Evolutionary conservation across 2,797 vertebrate genomes (phyloP).

Genomic region (Hylomyscus alleni): DNA sequence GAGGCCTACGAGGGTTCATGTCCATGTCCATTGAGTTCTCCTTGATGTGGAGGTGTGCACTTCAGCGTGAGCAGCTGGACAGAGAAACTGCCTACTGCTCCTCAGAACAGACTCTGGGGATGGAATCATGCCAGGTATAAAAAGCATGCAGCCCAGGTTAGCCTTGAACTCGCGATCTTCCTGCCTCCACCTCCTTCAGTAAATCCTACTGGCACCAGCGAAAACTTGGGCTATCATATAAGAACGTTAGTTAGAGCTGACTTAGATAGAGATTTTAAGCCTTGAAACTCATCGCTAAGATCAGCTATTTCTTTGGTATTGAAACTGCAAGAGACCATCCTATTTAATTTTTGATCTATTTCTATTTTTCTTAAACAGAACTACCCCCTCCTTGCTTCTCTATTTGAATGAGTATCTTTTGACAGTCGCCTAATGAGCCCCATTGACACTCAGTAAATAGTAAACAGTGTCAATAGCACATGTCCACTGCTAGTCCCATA

Average conservation of each 20-base stretch:
- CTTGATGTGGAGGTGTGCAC: conserved; percentile 68
- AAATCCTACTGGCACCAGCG: background rate
- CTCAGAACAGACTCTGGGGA: background rate
- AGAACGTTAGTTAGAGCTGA: background rate
- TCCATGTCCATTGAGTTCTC: conserved; percentile 92
- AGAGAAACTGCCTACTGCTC: background rate
- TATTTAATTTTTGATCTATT: conserved; percentile 10
- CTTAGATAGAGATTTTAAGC: background rate
- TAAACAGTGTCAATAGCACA: conserved; percentile 64
- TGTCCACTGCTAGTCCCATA: conserved; percentile 56
- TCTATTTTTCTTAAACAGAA: background rate
- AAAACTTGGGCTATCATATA: background rate
- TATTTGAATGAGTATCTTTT: conserved; percentile 22
- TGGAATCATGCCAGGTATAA: conserved; percentile 76
- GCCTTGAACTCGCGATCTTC: background rate
- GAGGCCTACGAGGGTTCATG: conserved; percentile 92
- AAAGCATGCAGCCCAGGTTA: background rate
- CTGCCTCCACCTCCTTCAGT: background rate
- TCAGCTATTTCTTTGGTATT: background rate
- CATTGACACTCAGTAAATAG: conserved; percentile 19
- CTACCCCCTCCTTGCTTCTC: background rate
- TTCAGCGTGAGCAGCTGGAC: conserved; percentile 22
- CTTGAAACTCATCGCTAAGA: background rate
- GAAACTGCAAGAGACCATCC: conserved; percentile 51
- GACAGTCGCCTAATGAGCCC: background rate